Base-by-base conservation (phyloP, 30 jellyfish, hydroid and myxozoan species). In the Pelagia noctiluca region DNA sequence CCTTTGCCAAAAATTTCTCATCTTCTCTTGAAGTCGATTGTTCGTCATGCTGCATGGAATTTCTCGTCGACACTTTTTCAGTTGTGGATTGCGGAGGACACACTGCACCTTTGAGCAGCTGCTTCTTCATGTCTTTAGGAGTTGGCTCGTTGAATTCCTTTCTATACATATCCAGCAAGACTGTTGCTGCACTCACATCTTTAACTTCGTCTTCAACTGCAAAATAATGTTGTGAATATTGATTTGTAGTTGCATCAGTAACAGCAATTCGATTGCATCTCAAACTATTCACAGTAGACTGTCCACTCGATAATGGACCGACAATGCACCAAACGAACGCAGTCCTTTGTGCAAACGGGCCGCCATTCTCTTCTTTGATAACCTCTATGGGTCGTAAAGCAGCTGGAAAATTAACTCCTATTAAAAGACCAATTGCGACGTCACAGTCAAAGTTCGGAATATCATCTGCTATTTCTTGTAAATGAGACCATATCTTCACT, bases 321-420 rank as follows among this genome's bases (percentile, higher is more conserved):
- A 71, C 68, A 38, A 71, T 36, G 49, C 84, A 35, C 84, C 84
- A 71, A 29, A 48, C 72, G 28, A 71, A 71, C 2, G 84, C 71
- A 71, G 84, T 71, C 49, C 84, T 71, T 71, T 49, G 69, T 36
- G 83, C 64, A 71, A 67, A 37, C 83, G n/a, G n/a, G n/a, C n/a
- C n/a, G n/a, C n/a, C n/a, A 32, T 69, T 71, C 46, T 38, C 61
- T 71, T 71, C 84, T 71, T 71, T 71, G 4, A 71, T 71, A 35
- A 71, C 71, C 48, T 71, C 70, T 38, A 38, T 36, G 8, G 84
- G 84, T 36, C 84, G 84, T 70, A 71, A 38, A 0, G 84, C 68
- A 71, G 84, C 84, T 47, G 84, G 84, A 18, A 68, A 37, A 71
- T 71, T 71, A 71, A 71, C n/a, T n/a, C n/a, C n/a, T n/a, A n/a